Evolutionary conservation across 2,888 invertebrate species (phyloP).

Genomic region (Pachymerium ferrugineum): DNA sequence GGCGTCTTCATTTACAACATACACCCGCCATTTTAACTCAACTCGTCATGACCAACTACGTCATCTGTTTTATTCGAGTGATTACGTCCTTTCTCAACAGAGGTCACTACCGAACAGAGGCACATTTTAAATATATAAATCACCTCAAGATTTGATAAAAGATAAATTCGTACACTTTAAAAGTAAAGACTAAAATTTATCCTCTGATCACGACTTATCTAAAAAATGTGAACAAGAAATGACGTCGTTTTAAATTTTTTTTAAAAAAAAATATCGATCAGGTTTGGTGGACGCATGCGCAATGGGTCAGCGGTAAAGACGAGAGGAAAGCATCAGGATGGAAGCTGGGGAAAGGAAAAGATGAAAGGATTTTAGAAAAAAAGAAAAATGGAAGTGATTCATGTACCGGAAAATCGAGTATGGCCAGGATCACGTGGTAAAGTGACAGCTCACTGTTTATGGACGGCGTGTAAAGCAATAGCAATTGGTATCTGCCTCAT

Average conservation of each 20-base stretch:
- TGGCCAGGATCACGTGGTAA: slow-evolving; percentile 56
- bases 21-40: neutral
- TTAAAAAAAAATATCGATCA: neutral
- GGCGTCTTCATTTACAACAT: neutral
- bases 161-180: no score
- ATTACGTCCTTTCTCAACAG: no score
- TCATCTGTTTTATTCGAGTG: neutral
- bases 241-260: no score
- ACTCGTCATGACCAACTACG: neutral
- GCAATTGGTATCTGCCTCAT: slow-evolving; percentile 80
- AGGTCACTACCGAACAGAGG: no score
- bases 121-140: no score
- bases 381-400: neutral
- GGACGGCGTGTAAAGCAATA: slow-evolving; percentile 90
- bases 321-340: neutral
- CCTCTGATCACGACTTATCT: no score
- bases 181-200: no score
- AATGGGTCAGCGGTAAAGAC: neutral
- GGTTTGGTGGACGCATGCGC: neutral
- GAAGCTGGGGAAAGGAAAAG: neutral
- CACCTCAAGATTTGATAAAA: no score
- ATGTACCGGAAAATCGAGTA: neutral
- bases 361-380: no score
- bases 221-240: no score
- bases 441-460: slow-evolving; percentile 81